These are phyloP conservation scores for Rutilus rutilus DNA, from an alignment of 2,113 vertebrate genomes.

Conservation along the genomic window DNA sequence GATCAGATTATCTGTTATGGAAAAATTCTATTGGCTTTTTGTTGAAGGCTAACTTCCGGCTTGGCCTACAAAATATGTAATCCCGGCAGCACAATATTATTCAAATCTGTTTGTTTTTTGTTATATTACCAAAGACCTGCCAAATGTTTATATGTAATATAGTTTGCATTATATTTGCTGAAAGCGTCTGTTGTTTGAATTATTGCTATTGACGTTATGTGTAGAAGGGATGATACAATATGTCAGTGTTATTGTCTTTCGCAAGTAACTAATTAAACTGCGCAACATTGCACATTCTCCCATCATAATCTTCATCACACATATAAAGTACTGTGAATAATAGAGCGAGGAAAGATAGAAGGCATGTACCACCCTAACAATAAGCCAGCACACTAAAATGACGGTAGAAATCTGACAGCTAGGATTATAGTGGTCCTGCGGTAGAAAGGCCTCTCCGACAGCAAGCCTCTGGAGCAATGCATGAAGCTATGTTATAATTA, in stretches of 20 bases:
- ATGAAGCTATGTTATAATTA: constrained; percentile 91
- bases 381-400: constrained; percentile 64
- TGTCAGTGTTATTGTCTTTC: constrained; percentile 37
- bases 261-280: constrained; percentile 45
- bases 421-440: constrained; percentile 78
- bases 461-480: constrained; percentile 75
- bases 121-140: background rate
- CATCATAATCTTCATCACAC: constrained; percentile 29
- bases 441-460: constrained; percentile 74
- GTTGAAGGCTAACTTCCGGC: background rate
- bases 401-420: constrained; percentile 83
- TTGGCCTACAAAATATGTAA: background rate
- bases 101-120: background rate
- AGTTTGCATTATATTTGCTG: background rate
- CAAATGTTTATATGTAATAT: background rate
- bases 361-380: constrained; percentile 45
- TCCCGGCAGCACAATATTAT: background rate
- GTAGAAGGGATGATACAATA: constrained; percentile 11
- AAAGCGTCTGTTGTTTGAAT: constrained; percentile 13
- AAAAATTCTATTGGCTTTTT: too few relatives aligned
- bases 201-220: constrained; percentile 14
- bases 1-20: too few relatives aligned
- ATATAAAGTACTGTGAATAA: constrained; percentile 40
- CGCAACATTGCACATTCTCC: constrained; percentile 42
- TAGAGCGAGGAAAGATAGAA: constrained; percentile 37